Percentiles rank a stretch among this genome's conserved stretches.
These are phyloP conservation scores for Virgularia gustaviana DNA, from an alignment of 92 coral and sea anemone species.

Conservation along the genomic window DNA sequence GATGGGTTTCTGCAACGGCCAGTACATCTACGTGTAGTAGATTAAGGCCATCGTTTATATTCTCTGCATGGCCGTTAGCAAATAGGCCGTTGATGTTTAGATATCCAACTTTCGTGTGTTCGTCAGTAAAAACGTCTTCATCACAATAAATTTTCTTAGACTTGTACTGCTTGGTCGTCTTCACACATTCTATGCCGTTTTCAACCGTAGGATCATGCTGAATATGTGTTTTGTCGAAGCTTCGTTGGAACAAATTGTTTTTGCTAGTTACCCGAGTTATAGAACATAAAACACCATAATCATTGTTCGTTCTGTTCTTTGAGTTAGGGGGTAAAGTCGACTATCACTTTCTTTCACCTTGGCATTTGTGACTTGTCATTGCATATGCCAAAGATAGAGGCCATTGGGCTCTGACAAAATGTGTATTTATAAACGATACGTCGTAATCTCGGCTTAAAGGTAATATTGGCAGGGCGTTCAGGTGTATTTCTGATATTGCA, in stretches of 20 bases:
- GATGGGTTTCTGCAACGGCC: slow-evolving; percentile 13
- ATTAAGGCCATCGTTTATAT: slow-evolving; percentile 3
- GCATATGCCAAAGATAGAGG: slow-evolving; percentile 14
- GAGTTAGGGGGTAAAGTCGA: slow-evolving; percentile 23
- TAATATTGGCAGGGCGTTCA: neutral
- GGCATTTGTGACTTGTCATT: slow-evolving; percentile 5
- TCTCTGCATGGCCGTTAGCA: neutral
- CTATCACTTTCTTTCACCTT: slow-evolving; percentile 9
- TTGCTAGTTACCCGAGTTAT: slow-evolving; percentile 6
- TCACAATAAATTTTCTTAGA: slow-evolving; percentile 5
- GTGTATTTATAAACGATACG: neutral
- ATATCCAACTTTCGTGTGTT: slow-evolving; percentile 5
- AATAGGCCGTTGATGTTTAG: neutral
- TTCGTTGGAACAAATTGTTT: slow-evolving; percentile 6
- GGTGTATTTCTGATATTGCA: neutral
- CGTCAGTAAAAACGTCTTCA: slow-evolving; percentile 2
- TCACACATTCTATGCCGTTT: slow-evolving; percentile 1
- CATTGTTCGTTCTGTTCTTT: slow-evolving; percentile 10
- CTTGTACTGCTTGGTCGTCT: neutral
- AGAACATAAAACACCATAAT: slow-evolving; percentile 4
- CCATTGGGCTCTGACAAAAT: slow-evolving; percentile 21
- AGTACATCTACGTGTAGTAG: neutral
- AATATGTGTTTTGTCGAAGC: slow-evolving; percentile 1
- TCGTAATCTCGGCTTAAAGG: slow-evolving; percentile 3
- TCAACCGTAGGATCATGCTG: slow-evolving; percentile 12